These are phyloP conservation scores for Epizoanthus scotinus DNA, from an alignment of 92 coral and sea anemone species.

Conservation along the genomic window DNA sequence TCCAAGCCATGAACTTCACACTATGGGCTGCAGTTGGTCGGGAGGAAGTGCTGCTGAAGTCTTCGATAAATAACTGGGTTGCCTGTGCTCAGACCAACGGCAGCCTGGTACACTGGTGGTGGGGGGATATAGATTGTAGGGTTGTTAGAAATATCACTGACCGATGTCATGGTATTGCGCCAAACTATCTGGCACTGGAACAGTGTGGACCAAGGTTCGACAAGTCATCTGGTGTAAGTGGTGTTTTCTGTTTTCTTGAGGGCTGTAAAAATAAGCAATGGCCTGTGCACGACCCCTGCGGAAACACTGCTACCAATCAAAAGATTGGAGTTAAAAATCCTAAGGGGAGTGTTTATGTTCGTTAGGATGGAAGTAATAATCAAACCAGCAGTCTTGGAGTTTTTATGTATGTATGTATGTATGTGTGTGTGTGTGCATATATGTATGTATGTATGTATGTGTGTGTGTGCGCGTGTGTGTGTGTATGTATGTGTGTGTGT, in stretches of 20 bases:
- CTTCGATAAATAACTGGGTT: conserved; percentile 32
- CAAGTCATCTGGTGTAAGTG: background rate
- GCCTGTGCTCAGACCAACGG: conserved; percentile 19
- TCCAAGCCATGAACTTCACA: conserved; percentile 14
- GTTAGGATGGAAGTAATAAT: too few species aligned
- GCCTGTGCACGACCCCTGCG: conserved; percentile 36
- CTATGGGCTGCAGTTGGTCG: conserved; percentile 3
- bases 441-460: too few species aligned
- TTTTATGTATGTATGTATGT: too few species aligned
- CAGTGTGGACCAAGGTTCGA: conserved; percentile 23
- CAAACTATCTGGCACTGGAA: conserved; percentile 21
- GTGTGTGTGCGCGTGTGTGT: too few species aligned
- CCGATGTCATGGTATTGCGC: conserved; percentile 8
- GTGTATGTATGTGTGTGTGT: too few species aligned
- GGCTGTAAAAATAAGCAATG: background rate
- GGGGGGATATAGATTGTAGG: conserved; percentile 19
- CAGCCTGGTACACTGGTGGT: conserved; percentile 30
- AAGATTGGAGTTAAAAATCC: conserved; percentile 2
- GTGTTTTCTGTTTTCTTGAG: conserved; percentile 23
- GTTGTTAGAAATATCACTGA: conserved; percentile 3
- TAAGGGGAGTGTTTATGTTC: conserved; percentile 21
- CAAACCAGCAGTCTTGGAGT: too few species aligned
- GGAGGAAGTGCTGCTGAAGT: conserved; percentile 23
- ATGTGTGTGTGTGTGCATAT: too few species aligned
- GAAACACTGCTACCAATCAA: conserved; percentile 5